Base-by-base conservation (phyloP, 1,140 invertebrate species). In the Heterodera schachtii region DNA sequence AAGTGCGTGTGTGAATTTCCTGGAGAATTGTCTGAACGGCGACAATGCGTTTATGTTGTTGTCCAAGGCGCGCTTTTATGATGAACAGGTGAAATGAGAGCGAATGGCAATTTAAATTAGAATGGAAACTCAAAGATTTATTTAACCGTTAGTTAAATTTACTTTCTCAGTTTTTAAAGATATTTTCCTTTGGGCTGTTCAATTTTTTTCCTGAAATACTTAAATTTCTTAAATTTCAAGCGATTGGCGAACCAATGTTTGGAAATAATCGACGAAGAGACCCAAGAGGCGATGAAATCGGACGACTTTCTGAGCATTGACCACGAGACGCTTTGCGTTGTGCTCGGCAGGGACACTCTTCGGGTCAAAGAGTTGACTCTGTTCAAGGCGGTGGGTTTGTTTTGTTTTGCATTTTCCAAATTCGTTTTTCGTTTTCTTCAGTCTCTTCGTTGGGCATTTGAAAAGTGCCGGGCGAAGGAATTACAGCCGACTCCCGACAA, bases 301-400 rank as follows among this genome's bases (percentile, higher is more conserved):
- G 95, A 96, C 90, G 86, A 94, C 41, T 96, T 96, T 89, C 93
- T 93, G 5, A 95, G 96, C 87, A 94, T 96, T 84, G 95, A 96
- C 90, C 92, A 93, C 79, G 93, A 94, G 71, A 95, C 94, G 0
- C 90, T 96, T 47, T 93, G 93, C 91, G 92, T 92, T 75, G 94
- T 96, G 21, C 90, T 96, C 31, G 93, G 94, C 90, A 92, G 95
- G 84, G 94, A 96, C 87, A 94, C 94, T 3, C 90, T 96, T 0
- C 91, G 94, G 43, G 94, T 96, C 52, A 91, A 93, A 85, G 95
- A 96, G 91, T 93, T 93, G 6, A 93, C 94, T 88, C 92, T 96
- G 76, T 96, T 95, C 89, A 91, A 94, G 84, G 94, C 92, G 71
- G 91, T 92, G 78, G 82, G 78, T 75, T 4, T 83, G 78, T 75